Evolutionary conservation across 1,140 invertebrate genomes (phyloP).

Genomic region (Lepidurus arcticus): DNA sequence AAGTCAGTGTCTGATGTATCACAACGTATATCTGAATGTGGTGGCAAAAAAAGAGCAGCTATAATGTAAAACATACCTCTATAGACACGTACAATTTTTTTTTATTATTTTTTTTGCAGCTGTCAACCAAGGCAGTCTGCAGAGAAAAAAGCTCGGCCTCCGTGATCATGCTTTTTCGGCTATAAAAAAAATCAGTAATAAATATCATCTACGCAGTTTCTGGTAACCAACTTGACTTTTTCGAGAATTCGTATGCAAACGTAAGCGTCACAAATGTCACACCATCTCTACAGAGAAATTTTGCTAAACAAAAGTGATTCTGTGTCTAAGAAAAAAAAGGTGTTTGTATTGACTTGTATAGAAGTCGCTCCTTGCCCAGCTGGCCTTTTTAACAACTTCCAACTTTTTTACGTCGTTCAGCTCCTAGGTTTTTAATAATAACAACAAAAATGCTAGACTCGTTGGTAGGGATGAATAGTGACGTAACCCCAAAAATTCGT

Average conservation of each 20-base stretch:
- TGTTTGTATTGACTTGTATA: not conserved
- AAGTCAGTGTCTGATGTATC: conserved; percentile 7
- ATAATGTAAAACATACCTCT: conserved; percentile 19
- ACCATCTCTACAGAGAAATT: not conserved
- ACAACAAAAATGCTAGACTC: not conserved
- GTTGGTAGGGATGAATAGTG: not conserved
- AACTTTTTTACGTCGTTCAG: conserved; percentile 15
- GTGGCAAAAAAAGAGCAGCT: not conserved
- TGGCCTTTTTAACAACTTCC: conserved; percentile 18
- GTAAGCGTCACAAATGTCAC: conserved; percentile 13
- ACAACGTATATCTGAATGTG: not conserved
- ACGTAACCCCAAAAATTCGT: not conserved
- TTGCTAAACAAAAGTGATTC: not conserved
- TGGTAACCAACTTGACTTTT: not conserved
- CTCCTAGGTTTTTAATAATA: conserved; percentile 5
- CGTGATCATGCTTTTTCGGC: not conserved
- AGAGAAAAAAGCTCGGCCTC: not conserved
- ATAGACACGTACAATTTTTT: conserved; percentile 4
- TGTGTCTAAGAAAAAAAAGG: not conserved
- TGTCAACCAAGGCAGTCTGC: not conserved
- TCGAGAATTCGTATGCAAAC: not conserved
- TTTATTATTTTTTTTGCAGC: not conserved
- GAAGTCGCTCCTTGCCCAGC: conserved; percentile 10
- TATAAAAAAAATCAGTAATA: not conserved
- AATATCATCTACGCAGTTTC: not conserved